Evolutionary conservation across 2,113 vertebrate genomes (phyloP).

Genomic region (Riparia riparia): DNA sequence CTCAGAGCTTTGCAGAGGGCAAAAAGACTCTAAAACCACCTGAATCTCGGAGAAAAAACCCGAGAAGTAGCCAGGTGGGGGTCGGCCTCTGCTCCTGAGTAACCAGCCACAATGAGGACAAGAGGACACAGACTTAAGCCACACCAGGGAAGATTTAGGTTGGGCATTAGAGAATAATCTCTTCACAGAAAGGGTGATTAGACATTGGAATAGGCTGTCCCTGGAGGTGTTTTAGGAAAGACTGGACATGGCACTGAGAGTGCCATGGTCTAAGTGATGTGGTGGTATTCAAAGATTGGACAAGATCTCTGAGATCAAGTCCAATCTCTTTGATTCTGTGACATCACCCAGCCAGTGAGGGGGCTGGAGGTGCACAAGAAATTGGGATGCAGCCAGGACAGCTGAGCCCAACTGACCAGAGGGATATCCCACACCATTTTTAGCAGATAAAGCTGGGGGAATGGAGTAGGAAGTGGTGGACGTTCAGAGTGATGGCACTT

Average conservation of each 20-base stretch:
- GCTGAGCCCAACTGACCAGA: background rate
- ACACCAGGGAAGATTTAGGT: background rate
- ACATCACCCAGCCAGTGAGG: background rate
- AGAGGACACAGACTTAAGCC: background rate
- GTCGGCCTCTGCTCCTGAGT: accelerated
- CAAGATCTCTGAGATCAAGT: background rate
- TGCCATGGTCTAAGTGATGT: background rate
- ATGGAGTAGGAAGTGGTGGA: background rate
- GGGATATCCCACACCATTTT: background rate
- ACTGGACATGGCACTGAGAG: background rate
- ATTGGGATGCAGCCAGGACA: background rate
- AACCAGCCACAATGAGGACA: background rate
- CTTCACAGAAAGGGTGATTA: background rate
- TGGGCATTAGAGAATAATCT: background rate
- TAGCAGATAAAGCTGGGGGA: background rate
- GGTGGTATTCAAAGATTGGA: background rate
- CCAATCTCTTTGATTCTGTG: background rate
- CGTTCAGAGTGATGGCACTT: background rate
- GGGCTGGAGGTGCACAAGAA: background rate
- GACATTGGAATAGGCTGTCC: background rate
- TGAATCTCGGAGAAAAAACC: no score
- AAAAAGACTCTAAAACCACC: no score
- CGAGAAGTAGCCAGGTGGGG: background rate
- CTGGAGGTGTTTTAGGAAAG: background rate
- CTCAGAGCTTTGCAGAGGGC: no score